Evolutionary conservation across 2,888 invertebrate genomes (phyloP).

Genomic region (Synanthedon andrenaeformis): DNA sequence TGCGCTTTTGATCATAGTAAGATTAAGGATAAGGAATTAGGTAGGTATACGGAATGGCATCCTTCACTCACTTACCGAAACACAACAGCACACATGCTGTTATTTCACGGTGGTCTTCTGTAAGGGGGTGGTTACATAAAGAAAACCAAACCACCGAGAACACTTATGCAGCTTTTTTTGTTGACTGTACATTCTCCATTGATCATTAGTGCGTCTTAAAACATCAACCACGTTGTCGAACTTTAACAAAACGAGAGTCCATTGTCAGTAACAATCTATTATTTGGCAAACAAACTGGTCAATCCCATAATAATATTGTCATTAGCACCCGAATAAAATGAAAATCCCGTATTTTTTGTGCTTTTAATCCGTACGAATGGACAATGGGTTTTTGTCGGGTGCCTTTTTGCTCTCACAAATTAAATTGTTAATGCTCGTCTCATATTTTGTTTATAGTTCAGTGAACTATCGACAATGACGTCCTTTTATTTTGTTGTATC

Average conservation of each 20-base stretch:
- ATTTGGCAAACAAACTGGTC: slow-evolving; percentile 33
- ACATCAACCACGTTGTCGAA: slow-evolving; percentile 19
- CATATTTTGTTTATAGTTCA: slow-evolving; percentile 16
- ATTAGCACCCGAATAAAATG: slow-evolving; percentile 29
- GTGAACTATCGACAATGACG: slow-evolving; percentile 24
- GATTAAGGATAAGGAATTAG: too few species aligned
- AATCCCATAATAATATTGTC: slow-evolving; percentile 50
- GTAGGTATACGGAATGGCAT: too few species aligned
- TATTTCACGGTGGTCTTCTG: too few species aligned
- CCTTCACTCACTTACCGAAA: too few species aligned
- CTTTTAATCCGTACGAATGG: slow-evolving; percentile 6
- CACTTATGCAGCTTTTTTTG: slow-evolving; percentile 11
- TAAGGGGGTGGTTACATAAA: too few species aligned
- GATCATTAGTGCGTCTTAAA: slow-evolving; percentile 25
- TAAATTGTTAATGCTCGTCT: slow-evolving; percentile 13
- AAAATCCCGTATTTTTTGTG: slow-evolving; percentile 18
- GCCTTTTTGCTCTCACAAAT: slow-evolving; percentile 9
- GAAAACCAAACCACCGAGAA: too few species aligned
- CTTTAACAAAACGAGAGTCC: slow-evolving; percentile 31
- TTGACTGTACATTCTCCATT: slow-evolving; percentile 17
- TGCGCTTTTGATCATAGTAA: too few species aligned
- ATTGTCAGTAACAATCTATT: slow-evolving; percentile 33
- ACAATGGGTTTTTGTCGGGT: slow-evolving; percentile 9
- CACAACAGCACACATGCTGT: too few species aligned
- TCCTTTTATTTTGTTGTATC: slow-evolving; percentile 5